These are phyloP conservation scores for Aphis gossypii DNA, from an alignment of 1,140 invertebrate species.

Conservation along the genomic window DNA sequence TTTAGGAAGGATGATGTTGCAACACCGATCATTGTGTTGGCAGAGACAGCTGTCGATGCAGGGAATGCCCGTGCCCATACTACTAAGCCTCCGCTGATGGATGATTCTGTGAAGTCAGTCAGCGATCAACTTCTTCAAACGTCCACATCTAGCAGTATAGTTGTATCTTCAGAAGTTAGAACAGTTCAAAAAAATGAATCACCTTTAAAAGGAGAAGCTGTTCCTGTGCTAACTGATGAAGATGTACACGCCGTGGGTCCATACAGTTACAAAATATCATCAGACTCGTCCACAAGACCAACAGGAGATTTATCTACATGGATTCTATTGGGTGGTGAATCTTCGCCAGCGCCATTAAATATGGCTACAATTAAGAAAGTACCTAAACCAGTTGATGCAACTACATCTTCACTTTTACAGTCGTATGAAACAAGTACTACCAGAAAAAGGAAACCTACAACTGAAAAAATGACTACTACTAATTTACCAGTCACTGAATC, in stretches of 20 bases:
- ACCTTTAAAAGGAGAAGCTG: conserved; percentile 66
- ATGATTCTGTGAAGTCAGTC: conserved; percentile 69
- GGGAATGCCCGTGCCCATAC: conserved; percentile 55
- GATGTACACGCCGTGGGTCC: conserved; percentile 63
- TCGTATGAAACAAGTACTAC: conserved; percentile 36
- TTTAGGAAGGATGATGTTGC: conserved; percentile 32
- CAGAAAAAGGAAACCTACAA: conserved; percentile 45
- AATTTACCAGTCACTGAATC: conserved; percentile 50
- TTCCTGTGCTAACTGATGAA: conserved; percentile 67
- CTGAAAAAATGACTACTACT: conserved; percentile 47
- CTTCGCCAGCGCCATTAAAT: conserved; percentile 63
- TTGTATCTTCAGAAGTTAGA: conserved; percentile 68
- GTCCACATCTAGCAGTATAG: conserved; percentile 61
- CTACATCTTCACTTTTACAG: conserved; percentile 14
- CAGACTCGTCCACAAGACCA: conserved; percentile 61
- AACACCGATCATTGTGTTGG: not conserved
- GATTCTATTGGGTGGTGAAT: conserved; percentile 73
- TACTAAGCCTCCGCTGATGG: conserved; percentile 61
- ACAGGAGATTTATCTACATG: conserved; percentile 66
- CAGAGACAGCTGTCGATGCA: not conserved
- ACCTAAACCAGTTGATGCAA: conserved; percentile 59
- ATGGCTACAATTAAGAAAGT: conserved; percentile 62
- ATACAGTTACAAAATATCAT: conserved; percentile 63
- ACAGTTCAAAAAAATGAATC: conserved; percentile 70
- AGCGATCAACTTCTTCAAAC: conserved; percentile 66